Evolutionary conservation across 2,113 vertebrate genomes (phyloP).

Genomic region (Spermophilus dauricus): DNA sequence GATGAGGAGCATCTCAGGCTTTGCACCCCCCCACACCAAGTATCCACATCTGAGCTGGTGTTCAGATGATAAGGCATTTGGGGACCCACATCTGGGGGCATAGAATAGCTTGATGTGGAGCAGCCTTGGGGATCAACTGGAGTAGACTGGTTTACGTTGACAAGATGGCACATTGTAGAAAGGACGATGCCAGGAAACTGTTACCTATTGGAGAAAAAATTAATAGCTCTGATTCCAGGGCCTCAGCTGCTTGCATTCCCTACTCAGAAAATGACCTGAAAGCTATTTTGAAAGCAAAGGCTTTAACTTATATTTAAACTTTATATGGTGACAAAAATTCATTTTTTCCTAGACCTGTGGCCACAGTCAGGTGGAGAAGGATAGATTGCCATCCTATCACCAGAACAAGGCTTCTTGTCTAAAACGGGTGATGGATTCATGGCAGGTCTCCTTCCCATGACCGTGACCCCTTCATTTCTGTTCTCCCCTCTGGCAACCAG

Average conservation of each 20-base stretch:
- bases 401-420: background rate
- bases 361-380: background rate
- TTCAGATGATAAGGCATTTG: background rate
- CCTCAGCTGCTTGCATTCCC: background rate
- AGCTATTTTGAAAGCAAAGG: background rate
- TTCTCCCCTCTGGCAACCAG: background rate
- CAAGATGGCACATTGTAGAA: background rate
- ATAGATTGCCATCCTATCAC: background rate
- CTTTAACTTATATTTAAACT: background rate
- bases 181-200: background rate
- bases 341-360: background rate
- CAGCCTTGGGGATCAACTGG: background rate
- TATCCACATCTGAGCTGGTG: fast-evolving
- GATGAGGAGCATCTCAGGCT: background rate
- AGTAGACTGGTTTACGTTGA: background rate
- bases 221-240: background rate
- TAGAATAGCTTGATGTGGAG: no score
- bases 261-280: background rate
- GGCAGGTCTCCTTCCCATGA: background rate
- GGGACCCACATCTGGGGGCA: background rate
- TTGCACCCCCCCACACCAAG: background rate
- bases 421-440: background rate
- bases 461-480: fast-evolving
- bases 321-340: background rate
- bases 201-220: background rate